Evolutionary conservation across 2,888 invertebrate species (phyloP), one percentile per base, ranked within the genome.

Genomic region (Sycophila texana): DNA sequence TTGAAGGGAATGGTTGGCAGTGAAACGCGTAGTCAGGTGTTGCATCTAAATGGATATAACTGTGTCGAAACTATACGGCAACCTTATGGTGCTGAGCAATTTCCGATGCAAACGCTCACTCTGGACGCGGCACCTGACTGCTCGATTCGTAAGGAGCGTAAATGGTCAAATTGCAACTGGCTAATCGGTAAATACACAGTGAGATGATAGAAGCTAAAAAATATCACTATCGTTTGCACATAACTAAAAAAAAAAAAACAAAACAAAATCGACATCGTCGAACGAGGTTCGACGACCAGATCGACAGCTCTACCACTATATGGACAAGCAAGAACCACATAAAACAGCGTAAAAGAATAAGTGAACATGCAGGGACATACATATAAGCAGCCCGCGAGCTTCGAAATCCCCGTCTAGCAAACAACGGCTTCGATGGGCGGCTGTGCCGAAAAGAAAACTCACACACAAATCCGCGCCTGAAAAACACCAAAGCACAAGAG

Each of bases 41-140:
- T 39, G 68, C 68, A 55, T 68, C 55, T 30, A 68, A 55, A 68
- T 18, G 68, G 68, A 26, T 18, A 14, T 13, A n/a, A 55, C 51
- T 66, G 51, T 66, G 22, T 51, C 14, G 49, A 51, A 51, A 66
- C 30, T 68, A n/a, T n/a, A 14, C 68, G n/a, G 39, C n/a, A 18
- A 18, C 30, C 68, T 68, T 55, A 55, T 68, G 68, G 68, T 18
- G 55, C 30, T 18, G 18, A 2, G 22, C 68, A 30, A 30, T 67
- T 67, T 67, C 55, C 30, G 30, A 55, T 39, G 30, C 68, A 55
- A 30, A 30, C 20, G 30, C 13, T 20, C 20, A 10, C 26, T 55
- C n/a, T 55, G n/a, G 55, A 18, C 30, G 26, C 47, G 55, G 55
- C 68, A 68, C 55, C 68, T 68, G 68, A 30, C 68, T 55, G 55